Evolutionary conservation across 2,113 vertebrate species (phyloP).

Genomic region (Pyxicephalus adspersus): DNA sequence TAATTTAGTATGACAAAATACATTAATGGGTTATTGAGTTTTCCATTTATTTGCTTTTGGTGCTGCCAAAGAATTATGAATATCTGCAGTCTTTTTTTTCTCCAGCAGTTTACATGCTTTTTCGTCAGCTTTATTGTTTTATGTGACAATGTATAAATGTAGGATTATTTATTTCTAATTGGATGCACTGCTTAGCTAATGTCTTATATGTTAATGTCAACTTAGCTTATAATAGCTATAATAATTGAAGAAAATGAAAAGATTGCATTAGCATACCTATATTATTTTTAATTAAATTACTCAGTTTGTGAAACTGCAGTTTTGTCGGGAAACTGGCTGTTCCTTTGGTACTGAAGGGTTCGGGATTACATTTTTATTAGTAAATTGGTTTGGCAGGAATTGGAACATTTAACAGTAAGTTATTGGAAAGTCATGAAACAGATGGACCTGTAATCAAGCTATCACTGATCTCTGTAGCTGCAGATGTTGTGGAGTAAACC

Average conservation of each 20-base stretch:
- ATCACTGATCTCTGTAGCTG: too few relatives aligned
- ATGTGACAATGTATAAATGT: slow-evolving; percentile 36
- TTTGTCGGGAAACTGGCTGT: not conserved
- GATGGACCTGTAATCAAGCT: too few relatives aligned
- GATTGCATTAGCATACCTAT: not conserved
- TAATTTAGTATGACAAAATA: slow-evolving; percentile 17
- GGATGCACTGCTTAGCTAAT: slow-evolving; percentile 45
- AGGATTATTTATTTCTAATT: slow-evolving; percentile 58
- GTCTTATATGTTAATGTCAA: slow-evolving; percentile 25
- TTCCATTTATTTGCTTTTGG: slow-evolving; percentile 15
- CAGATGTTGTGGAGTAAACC: too few relatives aligned
- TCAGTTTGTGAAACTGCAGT: not conserved
- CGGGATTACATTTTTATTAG: too few relatives aligned
- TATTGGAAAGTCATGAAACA: too few relatives aligned
- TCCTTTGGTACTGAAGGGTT: too few relatives aligned
- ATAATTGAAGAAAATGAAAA: slow-evolving; percentile 8
- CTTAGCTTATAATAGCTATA: slow-evolving; percentile 9
- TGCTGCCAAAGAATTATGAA: not conserved
- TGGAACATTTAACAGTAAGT: too few relatives aligned
- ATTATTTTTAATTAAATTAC: not conserved
- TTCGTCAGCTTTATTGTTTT: slow-evolving; percentile 25
- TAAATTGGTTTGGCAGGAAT: too few relatives aligned
- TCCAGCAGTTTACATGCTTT: slow-evolving; percentile 54
- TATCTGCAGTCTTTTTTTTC: slow-evolving; percentile 36
- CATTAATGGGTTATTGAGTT: slow-evolving; percentile 22